Percentiles rank a stretch among this genome's conserved stretches.
Evolutionary conservation across 2,113 vertebrate genomes (phyloP).

Genomic region (Apodemus speciosus): DNA sequence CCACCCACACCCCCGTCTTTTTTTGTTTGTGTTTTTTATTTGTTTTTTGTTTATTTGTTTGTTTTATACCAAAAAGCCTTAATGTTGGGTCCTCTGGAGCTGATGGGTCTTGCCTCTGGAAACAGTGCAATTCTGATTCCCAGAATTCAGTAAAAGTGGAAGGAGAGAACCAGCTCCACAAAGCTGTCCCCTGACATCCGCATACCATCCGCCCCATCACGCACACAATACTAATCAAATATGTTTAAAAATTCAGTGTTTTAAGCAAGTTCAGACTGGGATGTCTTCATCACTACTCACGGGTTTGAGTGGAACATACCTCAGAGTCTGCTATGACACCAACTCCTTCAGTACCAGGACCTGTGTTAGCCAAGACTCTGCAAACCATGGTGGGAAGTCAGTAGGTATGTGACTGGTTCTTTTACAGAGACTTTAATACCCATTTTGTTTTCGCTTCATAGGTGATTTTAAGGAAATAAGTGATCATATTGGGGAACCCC

Average conservation of each 20-base stretch:
- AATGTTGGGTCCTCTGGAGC: neutral
- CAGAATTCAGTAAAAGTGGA: neutral
- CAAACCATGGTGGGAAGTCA: neutral
- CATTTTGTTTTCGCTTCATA: neutral
- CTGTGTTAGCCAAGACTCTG: neutral
- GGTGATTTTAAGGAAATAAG: neutral
- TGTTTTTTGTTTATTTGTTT: neutral
- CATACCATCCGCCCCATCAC: neutral
- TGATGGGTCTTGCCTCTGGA: fast-evolving
- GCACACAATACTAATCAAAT: neutral
- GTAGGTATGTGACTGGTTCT: neutral
- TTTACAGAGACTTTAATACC: neutral
- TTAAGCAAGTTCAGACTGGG: neutral
- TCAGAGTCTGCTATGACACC: neutral
- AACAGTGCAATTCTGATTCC: neutral
- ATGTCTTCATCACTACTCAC: neutral
- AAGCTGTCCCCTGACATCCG: neutral
- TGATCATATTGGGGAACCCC: neutral
- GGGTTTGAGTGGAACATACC: neutral
- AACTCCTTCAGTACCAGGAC: neutral
- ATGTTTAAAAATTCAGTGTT: neutral
- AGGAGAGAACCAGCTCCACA: neutral
- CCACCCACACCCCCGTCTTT: no score
- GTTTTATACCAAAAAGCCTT: neutral
- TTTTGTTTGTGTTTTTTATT: no score